Evolutionary conservation across 2,113 vertebrate species (phyloP), one percentile per base, ranked within the genome.

Genomic region (Amblyopsis rosae): DNA sequence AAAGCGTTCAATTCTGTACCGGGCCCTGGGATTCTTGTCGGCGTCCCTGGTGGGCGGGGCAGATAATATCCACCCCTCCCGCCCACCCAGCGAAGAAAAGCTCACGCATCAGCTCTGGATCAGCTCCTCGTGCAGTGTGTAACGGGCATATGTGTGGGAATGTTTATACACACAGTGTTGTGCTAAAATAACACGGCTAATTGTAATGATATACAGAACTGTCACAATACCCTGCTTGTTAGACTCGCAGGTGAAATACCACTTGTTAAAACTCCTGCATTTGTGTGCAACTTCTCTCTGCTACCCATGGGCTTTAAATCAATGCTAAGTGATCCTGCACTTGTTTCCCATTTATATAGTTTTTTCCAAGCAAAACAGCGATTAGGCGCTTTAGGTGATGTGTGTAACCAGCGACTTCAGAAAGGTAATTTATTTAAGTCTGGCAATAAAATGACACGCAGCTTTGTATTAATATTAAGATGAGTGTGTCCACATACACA

Each of bases 201-300:
- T 72, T 59, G 54, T 47, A 59, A 17, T 58, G 49, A 65, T 62
- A 57, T 68, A 70, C 62, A 45, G 19, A 16, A 45, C 50, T 74
- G 51, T 70, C 46, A 56, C 53, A 46, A 64, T 47, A 76, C 51
- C 15, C 9, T 73, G 41, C 50, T 35, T 59, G 65, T 12, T 8
- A 11, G 9, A 26, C 51, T n/a, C 26, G 61, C 41, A 66, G 70
- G 60, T 69, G 57, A 67, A 41, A 65, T 59, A 54, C 58, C 41
- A 45, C 41, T 53, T 55, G 48, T 64, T 53, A 63, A 63, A 71
- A 49, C 50, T 75, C 59, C 60, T 61, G 9, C 58, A 41, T 17
- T 41, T 72, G 59, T 57, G 69, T 72, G 48, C 70, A 49, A 59
- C 33, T 50, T 12, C 13, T 19, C 61, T 49, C 49, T n/a, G 62